Conservation (phyloP, 2,888 invertebrate genomes). For the Eucriotettix oculatus region DNA sequence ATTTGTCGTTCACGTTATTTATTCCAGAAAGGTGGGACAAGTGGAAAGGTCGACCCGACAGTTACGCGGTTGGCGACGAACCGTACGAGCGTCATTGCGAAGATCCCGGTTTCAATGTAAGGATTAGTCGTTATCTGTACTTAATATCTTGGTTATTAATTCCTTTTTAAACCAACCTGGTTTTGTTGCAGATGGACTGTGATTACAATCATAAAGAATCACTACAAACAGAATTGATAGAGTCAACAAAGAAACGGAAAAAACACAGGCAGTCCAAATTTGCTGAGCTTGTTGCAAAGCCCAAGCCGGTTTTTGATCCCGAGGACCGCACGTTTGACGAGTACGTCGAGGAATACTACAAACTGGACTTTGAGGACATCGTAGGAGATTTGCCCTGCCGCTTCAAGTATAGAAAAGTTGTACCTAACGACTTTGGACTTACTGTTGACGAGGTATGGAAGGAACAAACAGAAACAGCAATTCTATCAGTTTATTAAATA, state of each 20-base stretch:
- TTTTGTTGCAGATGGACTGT: constrained; percentile 59
- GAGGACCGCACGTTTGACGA: constrained; percentile 58
- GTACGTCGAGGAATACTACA: constrained; percentile 89
- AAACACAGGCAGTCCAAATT: constrained; percentile 51
- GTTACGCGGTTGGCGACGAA: constrained; percentile 5
- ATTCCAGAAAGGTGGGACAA: constrained; percentile 48
- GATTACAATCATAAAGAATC: constrained; percentile 50
- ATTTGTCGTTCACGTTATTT: no score
- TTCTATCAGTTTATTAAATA: no score
- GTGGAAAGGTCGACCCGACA: constrained; percentile 32
- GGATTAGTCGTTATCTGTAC: constrained; percentile 13
- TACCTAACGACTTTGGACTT: constrained; percentile 83
- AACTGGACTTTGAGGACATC: constrained; percentile 88
- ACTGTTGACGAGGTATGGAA: constrained; percentile 68
- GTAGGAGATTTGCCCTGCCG: constrained; percentile 80
- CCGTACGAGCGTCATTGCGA: constrained; percentile 44
- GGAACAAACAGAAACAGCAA: no score
- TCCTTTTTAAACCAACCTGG: neutral
- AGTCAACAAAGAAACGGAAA: constrained; percentile 22
- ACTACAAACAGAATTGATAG: constrained; percentile 38
- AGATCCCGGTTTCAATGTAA: constrained; percentile 64
- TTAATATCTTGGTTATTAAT: neutral
- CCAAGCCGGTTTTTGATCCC: constrained; percentile 78
- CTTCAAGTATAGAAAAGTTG: constrained; percentile 82
- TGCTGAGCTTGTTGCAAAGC: constrained; percentile 48